Base-by-base conservation (phyloP, 2,797 vertebrate genomes). In the Bovichtus diacanthus region DNA sequence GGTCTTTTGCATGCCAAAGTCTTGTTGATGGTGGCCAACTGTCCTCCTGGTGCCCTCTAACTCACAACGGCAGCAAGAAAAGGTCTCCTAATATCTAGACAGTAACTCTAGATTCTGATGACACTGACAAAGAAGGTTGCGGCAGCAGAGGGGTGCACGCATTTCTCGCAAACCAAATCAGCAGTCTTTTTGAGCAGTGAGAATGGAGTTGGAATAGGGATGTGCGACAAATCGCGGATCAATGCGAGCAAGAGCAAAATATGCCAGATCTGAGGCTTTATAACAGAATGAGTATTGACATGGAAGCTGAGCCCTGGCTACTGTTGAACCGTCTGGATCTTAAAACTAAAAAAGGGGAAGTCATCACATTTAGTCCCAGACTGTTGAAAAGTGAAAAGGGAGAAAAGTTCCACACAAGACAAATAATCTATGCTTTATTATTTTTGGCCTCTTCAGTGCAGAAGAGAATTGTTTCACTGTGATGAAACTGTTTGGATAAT, bases 21-120 rank as follows among this genome's bases (percentile, higher is more conserved):
- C 88, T 90, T 58, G 88, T 71, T 88, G 90, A 88, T 91, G 62
- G 51, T 60, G 81, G 74, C 83, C 85, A 88, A 87, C 84, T 74
- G 89, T 91, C 94, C 94, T 93, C 85, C 85, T n/a, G 2, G n/a
- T 85, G 90, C 74, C 94, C 94, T 94, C 91, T 84, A 93, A 80
- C 88, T 80, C 70, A 74, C 84, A 76, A 70, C 78, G 66, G 55
- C 87, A 91, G 88, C 87, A 90, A 84, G 88, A 90, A 94, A 89
- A 76, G 76, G 66, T 86, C 87, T 85, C 60, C 77, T 82, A 78
- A 88, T 91, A 82, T 92, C 89, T 87, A 70, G 70, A 34, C 75
- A 19, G 94, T 93, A 95, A 95, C 88, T 90, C 38, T 87, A 92
- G 90, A 93, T 90, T 91, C 78, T 93, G 91, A 93, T 82, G 93